Conservation (phyloP, 2,888 invertebrate genomes). For the Agonum fuliginosum region DNA sequence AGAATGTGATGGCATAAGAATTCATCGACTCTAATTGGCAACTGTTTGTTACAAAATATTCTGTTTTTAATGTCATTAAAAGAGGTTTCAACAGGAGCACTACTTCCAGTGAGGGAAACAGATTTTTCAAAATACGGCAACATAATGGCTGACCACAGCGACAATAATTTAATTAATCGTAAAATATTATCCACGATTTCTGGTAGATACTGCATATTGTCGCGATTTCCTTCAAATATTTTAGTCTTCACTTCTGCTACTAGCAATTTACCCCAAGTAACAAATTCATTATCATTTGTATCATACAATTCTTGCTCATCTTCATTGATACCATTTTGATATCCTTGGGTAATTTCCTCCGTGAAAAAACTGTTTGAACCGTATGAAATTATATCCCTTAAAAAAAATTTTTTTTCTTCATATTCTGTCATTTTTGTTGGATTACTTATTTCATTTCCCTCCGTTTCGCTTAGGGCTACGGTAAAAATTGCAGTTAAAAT, state of each 20-base stretch:
- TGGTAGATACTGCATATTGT: slow-evolving; percentile 60
- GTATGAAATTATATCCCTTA: slow-evolving; percentile 48
- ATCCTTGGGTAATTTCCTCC: background rate
- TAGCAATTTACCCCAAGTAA: background rate
- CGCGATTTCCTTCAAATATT: slow-evolving; percentile 50
- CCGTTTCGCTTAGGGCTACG: slow-evolving; percentile 6
- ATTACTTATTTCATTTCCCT: slow-evolving; percentile 13
- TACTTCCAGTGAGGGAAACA: slow-evolving; percentile 45
- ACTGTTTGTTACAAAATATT: slow-evolving; percentile 49
- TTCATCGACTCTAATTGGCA: slow-evolving; percentile 60
- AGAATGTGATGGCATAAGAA: slow-evolving; percentile 57
- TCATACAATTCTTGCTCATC: background rate
- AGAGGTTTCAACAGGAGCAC: slow-evolving; percentile 61
- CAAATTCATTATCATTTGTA: slow-evolving; percentile 12
- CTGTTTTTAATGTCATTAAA: slow-evolving; percentile 60
- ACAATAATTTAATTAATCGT: slow-evolving; percentile 55
- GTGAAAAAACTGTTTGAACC: slow-evolving; percentile 17
- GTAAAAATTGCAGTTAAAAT: slow-evolving; percentile 16
- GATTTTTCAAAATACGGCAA: slow-evolving; percentile 44
- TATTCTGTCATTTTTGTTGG: slow-evolving; percentile 42
- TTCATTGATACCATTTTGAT: slow-evolving; percentile 1
- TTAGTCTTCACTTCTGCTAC: slow-evolving; percentile 14
- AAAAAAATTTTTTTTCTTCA: slow-evolving; percentile 35
- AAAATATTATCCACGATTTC: slow-evolving; percentile 56
- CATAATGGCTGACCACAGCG: slow-evolving; percentile 60